Conservation (phyloP, 2,888 invertebrate species). For the Dolichopus griseipennis region DNA sequence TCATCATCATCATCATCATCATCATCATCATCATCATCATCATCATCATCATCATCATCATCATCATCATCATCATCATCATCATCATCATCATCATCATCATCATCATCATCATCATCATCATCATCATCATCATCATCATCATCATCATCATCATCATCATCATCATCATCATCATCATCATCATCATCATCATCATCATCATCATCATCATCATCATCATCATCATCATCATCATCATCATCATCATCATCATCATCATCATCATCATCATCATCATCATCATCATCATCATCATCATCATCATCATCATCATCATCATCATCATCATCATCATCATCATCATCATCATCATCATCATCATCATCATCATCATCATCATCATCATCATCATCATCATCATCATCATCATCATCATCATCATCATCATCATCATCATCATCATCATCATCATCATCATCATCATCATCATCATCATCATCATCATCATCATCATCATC, state of each 20-base stretch:
- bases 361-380: slow-evolving; percentile 6
- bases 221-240: slow-evolving; percentile 6
- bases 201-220: slow-evolving; percentile 6
- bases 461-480: slow-evolving; percentile 6
- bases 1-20: slow-evolving; percentile 6
- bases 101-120: slow-evolving; percentile 6
- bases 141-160: slow-evolving; percentile 6
- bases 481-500: slow-evolving; percentile 6
- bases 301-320: slow-evolving; percentile 6
- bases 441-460: slow-evolving; percentile 6
- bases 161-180: slow-evolving; percentile 6
- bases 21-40: slow-evolving; percentile 6
- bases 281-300: slow-evolving; percentile 6
- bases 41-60: no score
- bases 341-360: slow-evolving; percentile 6
- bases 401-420: slow-evolving; percentile 6
- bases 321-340: slow-evolving; percentile 6
- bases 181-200: slow-evolving; percentile 6
- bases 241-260: slow-evolving; percentile 6
- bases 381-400: slow-evolving; percentile 6
- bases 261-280: slow-evolving; percentile 6
- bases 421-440: slow-evolving; percentile 6
- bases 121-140: slow-evolving; percentile 6
- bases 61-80: slow-evolving; percentile 6
- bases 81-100: slow-evolving; percentile 6